Base-by-base conservation (phyloP, 1,140 invertebrate species). In the Hylaeus anthracinus region DNA sequence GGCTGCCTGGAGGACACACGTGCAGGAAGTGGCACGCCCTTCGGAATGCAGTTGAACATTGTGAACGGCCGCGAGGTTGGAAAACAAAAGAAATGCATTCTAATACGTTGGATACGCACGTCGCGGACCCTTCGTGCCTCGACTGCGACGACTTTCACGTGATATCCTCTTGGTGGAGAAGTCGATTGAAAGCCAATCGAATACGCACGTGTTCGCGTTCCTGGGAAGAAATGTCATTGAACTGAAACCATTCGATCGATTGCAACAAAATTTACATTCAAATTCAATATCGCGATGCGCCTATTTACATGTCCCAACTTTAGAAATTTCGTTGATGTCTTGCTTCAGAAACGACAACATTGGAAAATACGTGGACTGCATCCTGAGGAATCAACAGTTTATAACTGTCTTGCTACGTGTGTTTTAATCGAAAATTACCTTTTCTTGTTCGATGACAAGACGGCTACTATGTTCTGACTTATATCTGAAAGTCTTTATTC, bases 1-100 rank as follows among this genome's bases (percentile, higher is more conserved):
- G 88, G 88, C 86, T 90, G 88, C 88, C 81, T 88, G 89, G 85
- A 88, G 89, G 89, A 87, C 89, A 87, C 88, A 84, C 88, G 83
- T 88, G 85, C 82, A 90, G 89, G 88, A 88, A 89, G 87, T 85
- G 84, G 83, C 86, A 82, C 80, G 83, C 83, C 88, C 85, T 88
- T 80, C 26, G 88, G 86, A 88, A 89, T 89, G 88, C 83, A 79
- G 84, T 87, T 71, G 56, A 81, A 87, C 78, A 74, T 69, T 74
- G 79, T 80, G 72, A 74, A 80, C 72, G 64, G 64, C 72, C 48
- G 72, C 79, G 26, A 80, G 84, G 74, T 87, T 85, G 56, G 43
- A 82, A 64, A 88, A 88, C 83, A 81, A 86, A 89, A 83, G 79
- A 87, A 86, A 86, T 81, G 72, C 83, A 89, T 86, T 88, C 83